Base-by-base conservation (phyloP, 2,797 vertebrate species). In the Halcyon leucocephala region DNA sequence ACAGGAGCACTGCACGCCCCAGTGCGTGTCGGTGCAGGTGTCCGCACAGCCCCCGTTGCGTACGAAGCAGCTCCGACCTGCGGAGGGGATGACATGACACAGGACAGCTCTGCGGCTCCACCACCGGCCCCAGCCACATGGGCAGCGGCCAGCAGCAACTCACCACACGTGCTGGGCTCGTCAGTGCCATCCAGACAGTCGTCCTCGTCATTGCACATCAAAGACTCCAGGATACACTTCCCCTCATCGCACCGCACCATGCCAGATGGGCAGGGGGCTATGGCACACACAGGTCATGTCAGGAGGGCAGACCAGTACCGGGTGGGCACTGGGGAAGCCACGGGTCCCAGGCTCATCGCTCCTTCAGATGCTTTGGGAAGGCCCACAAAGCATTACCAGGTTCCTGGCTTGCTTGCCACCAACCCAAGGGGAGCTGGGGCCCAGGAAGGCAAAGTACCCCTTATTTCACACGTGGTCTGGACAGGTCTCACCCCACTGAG, bases 141-240 rank as follows among this genome's bases (percentile, higher is more conserved):
- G 49, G 28, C 31, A 33, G 44, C 2, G 35, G 49, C 39, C 48
- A 33, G 55, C 51, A 81, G 24, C 13, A 10, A 55, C 81, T 82
- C 92, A 98, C 98, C 98, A 3, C 99, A 99, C 0, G 98, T 98
- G 28, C 91, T 46, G 7, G 98, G 98, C 83, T 99, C 99, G 22
- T 99, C 99, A 0, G 98, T 98, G 39, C 98, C 98, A 13, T 99
- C 99, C 8, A 98, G 86, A 84, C 99, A 99, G 65, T 99, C 98
- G 12, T 95, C 14, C 42, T 95, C 83, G 4, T 98, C 97, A 12
- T 99, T 98, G 78, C 99, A 99, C 92, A 98, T 97, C 88, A 98
- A 74, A 11, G 98, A 96, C 76, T 97, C 95, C 76, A 97, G 92
- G 70, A 99, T 87, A 94, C 99, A 99, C 10, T 82, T 97, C 12